Evolutionary conservation across 2,888 invertebrate genomes (phyloP).

Genomic region (Temnothorax unifasciatus): DNA sequence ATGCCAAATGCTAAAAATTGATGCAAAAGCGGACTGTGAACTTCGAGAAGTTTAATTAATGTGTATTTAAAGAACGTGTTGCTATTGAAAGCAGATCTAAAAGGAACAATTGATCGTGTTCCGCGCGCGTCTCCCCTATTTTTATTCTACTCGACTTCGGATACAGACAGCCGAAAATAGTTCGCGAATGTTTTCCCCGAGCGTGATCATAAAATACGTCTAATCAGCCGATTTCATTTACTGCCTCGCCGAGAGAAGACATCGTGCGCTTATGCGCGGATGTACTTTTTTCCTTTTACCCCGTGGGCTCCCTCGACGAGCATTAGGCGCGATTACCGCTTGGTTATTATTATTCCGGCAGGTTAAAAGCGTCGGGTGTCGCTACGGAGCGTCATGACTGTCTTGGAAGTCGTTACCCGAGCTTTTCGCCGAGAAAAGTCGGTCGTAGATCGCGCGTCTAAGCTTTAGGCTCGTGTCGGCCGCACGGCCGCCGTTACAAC

Average conservation of each 20-base stretch:
- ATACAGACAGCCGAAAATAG: neutral
- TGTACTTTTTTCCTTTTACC: conserved; percentile 33
- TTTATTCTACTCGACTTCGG: neutral
- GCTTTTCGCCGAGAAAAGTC: conserved; percentile 54
- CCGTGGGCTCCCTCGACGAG: conserved; percentile 12
- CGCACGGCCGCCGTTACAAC: conserved; percentile 56
- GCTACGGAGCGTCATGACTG: conserved; percentile 52
- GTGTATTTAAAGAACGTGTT: conserved; percentile 10
- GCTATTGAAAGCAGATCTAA: conserved; percentile 38
- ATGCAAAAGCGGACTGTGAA: neutral
- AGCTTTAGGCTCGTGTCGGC: conserved; percentile 39
- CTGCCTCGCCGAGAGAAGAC: neutral
- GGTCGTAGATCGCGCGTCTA: conserved; percentile 52
- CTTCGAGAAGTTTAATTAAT: conserved; percentile 7
- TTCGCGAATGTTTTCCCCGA: neutral
- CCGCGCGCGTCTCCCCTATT: neutral
- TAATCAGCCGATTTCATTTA: conserved; percentile 10
- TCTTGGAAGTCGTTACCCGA: conserved; percentile 56
- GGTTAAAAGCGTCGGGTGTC: conserved; percentile 57
- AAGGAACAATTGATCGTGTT: neutral
- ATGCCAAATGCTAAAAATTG: conserved; percentile 20
- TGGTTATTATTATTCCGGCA: conserved; percentile 58
- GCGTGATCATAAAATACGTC: conserved; percentile 7
- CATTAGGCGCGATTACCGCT: conserved; percentile 50
- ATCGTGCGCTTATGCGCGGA: neutral